Evolutionary conservation across 2,797 vertebrate species (phyloP).

Genomic region (Channallabes apus): DNA sequence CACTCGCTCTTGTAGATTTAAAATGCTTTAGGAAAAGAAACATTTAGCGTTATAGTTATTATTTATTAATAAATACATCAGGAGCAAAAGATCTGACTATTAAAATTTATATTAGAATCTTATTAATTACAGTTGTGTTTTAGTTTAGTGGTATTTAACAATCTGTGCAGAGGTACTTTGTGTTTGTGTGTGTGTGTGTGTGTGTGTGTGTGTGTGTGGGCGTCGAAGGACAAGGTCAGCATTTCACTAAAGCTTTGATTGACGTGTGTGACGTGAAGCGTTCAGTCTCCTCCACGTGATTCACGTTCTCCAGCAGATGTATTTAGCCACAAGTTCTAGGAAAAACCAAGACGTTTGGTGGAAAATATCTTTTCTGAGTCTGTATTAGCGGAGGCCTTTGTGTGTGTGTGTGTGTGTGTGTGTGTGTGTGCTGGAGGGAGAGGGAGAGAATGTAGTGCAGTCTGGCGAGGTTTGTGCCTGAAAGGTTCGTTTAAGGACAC

Average conservation of each 20-base stretch:
- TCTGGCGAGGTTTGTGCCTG: conserved; percentile 49
- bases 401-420: conserved; percentile 23
- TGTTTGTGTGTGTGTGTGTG: conserved; percentile 24
- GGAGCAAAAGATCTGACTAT: neutral
- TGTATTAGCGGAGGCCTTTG: conserved; percentile 23
- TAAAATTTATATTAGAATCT: neutral
- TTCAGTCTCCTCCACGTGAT: conserved; percentile 4
- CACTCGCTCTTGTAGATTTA: neutral
- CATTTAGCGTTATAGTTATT: neutral
- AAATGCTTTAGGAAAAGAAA: neutral
- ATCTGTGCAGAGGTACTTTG: neutral
- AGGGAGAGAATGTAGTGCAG: conserved; percentile 21
- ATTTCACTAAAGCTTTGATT: conserved; percentile 18
- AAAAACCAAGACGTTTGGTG: conserved; percentile 28
- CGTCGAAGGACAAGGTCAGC: conserved; percentile 7
- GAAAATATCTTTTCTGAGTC: conserved; percentile 43
- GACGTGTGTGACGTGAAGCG: conserved; percentile 1
- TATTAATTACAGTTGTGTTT: neutral
- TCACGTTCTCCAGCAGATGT: conserved; percentile 10
- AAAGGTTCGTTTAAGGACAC: conserved; percentile 51
- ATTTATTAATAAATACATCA: neutral
- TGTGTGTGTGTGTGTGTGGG: conserved; percentile 15
- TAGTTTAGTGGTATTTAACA: neutral
- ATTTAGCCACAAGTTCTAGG: conserved; percentile 16
- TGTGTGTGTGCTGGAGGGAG: conserved; percentile 9